Percentiles rank a stretch among this genome's conserved stretches.
Evolutionary conservation across 2,797 vertebrate species (phyloP).

Genomic region (Erithacus rubecula): DNA sequence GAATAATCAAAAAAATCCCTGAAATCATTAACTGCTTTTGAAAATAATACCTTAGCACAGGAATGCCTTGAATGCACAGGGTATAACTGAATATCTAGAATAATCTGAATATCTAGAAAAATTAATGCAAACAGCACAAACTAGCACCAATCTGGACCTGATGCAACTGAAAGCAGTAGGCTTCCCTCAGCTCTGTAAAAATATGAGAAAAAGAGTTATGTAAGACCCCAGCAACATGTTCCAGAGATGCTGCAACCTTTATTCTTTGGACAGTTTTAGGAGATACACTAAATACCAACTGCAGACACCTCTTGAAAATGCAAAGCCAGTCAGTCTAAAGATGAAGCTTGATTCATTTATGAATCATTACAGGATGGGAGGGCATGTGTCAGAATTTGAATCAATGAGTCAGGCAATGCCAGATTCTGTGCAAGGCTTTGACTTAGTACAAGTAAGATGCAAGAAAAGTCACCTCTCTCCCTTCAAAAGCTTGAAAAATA

Average conservation of each 20-base stretch:
- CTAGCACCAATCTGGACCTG: not conserved
- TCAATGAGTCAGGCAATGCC: not conserved
- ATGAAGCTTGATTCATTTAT: not conserved
- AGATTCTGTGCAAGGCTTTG: not conserved
- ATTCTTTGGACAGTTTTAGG: not conserved
- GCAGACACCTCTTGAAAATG: not conserved
- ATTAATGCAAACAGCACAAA: not conserved
- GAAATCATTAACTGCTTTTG: not conserved
- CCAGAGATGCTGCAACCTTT: not conserved
- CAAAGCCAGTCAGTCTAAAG: not conserved
- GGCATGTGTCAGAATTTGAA: not conserved
- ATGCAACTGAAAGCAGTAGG: not conserved
- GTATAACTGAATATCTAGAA: not conserved
- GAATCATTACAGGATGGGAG: not conserved
- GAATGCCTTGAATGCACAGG: not conserved
- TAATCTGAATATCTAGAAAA: not conserved
- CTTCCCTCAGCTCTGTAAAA: not conserved
- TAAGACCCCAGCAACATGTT: not conserved
- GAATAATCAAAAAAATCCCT: not conserved
- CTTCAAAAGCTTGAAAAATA: not conserved
- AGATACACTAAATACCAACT: not conserved
- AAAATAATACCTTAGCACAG: not conserved
- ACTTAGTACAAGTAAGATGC: rapidly evolving
- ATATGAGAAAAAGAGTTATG: not conserved
- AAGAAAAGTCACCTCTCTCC: not conserved